These are phyloP conservation scores for Adineta ricciae DNA, from an alignment of 2,888 invertebrate species.

Conservation along the genomic window DNA sequence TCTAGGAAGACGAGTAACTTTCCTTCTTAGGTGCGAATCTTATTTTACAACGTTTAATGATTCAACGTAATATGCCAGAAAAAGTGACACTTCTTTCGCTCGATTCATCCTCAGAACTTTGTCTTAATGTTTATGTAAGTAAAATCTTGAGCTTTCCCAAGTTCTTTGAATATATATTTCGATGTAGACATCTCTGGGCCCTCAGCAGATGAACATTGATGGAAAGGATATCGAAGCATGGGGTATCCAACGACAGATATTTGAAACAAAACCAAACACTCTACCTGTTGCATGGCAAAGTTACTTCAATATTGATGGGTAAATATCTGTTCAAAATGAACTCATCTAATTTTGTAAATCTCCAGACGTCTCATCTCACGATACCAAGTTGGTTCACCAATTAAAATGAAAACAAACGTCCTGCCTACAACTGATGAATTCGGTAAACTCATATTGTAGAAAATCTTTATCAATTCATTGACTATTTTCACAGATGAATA, in stretches of 20 bases:
- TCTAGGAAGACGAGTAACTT: background rate
- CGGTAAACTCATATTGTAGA: conserved; percentile 38
- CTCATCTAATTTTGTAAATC: conserved; percentile 37
- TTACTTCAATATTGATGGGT: conserved; percentile 48
- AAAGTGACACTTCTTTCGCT: conserved; percentile 45
- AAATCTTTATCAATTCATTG: background rate
- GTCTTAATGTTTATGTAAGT: conserved; percentile 44
- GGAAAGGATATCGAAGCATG: conserved; percentile 42
- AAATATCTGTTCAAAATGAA: too few species aligned
- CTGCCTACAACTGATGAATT: conserved; percentile 42
- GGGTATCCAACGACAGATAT: conserved; percentile 45
- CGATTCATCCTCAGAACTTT: conserved; percentile 48
- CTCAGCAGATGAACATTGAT: conserved; percentile 42
- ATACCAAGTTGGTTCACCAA: conserved; percentile 49
- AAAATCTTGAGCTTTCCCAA: background rate
- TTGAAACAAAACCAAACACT: conserved; percentile 42
- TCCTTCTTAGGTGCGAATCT: conserved; percentile 44
- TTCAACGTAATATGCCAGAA: conserved; percentile 42
- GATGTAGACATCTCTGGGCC: conserved; percentile 41
- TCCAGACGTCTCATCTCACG: conserved; percentile 42
- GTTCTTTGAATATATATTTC: background rate
- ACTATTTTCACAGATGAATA: conserved; percentile 26
- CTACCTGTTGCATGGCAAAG: conserved; percentile 49
- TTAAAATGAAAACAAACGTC: conserved; percentile 44
- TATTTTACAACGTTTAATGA: conserved; percentile 45